These are phyloP conservation scores for Solea solea DNA, from an alignment of 2,113 vertebrate species.

Conservation along the genomic window DNA sequence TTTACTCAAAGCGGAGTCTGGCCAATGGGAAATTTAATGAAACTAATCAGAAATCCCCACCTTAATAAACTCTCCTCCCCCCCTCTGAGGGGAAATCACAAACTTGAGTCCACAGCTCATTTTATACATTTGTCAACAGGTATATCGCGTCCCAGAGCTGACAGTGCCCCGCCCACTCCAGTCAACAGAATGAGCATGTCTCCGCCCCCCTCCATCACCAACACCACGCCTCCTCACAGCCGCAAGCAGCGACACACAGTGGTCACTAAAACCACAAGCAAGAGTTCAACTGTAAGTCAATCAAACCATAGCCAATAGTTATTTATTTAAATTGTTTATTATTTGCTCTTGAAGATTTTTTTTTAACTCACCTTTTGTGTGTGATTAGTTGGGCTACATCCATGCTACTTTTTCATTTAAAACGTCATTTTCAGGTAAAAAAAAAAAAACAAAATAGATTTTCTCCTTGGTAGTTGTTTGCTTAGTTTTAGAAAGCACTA, in stretches of 20 bases:
- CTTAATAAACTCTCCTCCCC: not conserved
- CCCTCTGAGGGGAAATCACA: not conserved
- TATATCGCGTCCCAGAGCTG: conserved; percentile 91
- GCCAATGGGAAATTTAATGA: not conserved
- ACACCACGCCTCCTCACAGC: conserved; percentile 93
- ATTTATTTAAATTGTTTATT: not conserved
- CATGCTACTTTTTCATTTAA: too few relatives aligned
- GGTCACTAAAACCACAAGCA: conserved; percentile 91
- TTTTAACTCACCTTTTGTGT: not conserved
- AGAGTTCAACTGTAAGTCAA: conserved; percentile 88
- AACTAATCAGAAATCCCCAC: conserved; percentile 18
- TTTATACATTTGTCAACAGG: conserved; percentile 73
- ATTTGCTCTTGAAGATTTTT: not conserved
- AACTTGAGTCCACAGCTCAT: not conserved
- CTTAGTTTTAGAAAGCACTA: too few relatives aligned
- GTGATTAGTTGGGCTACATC: not conserved
- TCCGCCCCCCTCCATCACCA: conserved; percentile 84
- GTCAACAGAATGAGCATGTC: conserved; percentile 96
- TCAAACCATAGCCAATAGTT: not conserved
- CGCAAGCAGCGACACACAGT: conserved; percentile 89
- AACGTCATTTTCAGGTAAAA: too few relatives aligned
- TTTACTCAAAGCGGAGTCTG: conserved; percentile 11
- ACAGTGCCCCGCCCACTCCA: conserved; percentile 93
- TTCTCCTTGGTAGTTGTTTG: too few relatives aligned
- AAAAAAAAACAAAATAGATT: too few relatives aligned